A percentile compares a stretch with the other conserved stretches of the same genome.
phyloP scores from a whole-genome alignment of 2,113 vertebrate species.

The Lepus americanus region DNA sequence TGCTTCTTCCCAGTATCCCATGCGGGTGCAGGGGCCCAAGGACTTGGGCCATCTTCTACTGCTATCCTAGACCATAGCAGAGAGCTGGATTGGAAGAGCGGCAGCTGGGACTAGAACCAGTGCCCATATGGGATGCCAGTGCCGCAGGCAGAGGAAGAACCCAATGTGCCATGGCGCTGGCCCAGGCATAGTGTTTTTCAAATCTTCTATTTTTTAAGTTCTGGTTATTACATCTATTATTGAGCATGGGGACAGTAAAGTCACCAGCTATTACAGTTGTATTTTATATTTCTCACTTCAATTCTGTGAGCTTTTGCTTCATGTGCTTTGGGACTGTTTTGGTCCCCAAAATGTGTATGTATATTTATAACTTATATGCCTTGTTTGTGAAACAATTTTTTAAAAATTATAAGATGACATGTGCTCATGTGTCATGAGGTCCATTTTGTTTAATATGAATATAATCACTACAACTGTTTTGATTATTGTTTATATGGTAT shows the following conservation, averaged over 20 bases:
- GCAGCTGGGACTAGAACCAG: too few relatives aligned
- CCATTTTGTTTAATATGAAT: background rate
- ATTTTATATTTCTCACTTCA: background rate
- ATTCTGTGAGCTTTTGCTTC: background rate
- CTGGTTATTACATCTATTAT: background rate
- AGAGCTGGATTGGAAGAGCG: too few relatives aligned
- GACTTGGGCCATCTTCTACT: too few relatives aligned
- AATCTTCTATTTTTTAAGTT: background rate
- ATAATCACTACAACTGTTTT: too few relatives aligned
- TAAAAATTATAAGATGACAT: background rate
- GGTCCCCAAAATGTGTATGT: background rate
- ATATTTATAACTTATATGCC: background rate
- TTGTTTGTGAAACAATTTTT: background rate
- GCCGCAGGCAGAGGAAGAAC: too few relatives aligned
- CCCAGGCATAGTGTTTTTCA: too few relatives aligned
- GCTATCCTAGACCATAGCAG: too few relatives aligned
- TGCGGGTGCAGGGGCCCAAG: too few relatives aligned
- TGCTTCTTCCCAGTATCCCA: too few relatives aligned
- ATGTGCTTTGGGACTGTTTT: background rate
- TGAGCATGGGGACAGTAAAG: background rate
- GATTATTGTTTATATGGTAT: background rate
- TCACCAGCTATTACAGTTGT: background rate
- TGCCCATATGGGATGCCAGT: too few relatives aligned
- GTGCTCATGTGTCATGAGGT: background rate
- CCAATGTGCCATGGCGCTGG: too few relatives aligned